Conservation (phyloP, 2,797 vertebrate species). For the Falco rusticolus region DNA sequence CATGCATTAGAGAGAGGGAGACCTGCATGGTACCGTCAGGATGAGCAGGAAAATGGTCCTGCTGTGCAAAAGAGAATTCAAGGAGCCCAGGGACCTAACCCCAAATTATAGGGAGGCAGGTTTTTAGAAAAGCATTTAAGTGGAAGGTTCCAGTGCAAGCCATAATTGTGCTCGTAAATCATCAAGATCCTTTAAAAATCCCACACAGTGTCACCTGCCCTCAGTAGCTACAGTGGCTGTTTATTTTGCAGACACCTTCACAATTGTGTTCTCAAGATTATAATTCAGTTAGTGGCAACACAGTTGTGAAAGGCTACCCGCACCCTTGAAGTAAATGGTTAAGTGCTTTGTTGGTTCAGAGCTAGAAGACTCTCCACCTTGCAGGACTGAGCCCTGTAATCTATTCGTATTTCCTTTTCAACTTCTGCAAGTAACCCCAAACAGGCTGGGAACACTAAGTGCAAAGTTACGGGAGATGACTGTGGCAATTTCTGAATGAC, state of each 20-base stretch:
- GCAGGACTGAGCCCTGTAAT: background rate
- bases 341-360: constrained; percentile 13
- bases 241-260: constrained; percentile 39
- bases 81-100: background rate
- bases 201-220: background rate
- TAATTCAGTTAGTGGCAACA: background rate
- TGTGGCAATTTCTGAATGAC: constrained; percentile 65
- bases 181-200: constrained; percentile 11
- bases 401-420: constrained; percentile 37
- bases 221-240: background rate
- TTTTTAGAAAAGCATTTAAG: constrained; percentile 1
- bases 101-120: background rate
- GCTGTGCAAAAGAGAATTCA: background rate
- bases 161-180: background rate
- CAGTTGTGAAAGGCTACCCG: background rate
- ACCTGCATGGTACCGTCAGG: background rate
- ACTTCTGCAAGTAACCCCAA: constrained; percentile 34
- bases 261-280: background rate
- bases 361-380: constrained; percentile 20
- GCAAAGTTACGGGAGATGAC: constrained; percentile 43
- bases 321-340: constrained; percentile 14
- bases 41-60: background rate
- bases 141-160: background rate
- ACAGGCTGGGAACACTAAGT: constrained; percentile 18
- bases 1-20: background rate